phyloP scores from a whole-genome alignment of 2,888 invertebrate genomes.

The Cheilosia soror region DNA sequence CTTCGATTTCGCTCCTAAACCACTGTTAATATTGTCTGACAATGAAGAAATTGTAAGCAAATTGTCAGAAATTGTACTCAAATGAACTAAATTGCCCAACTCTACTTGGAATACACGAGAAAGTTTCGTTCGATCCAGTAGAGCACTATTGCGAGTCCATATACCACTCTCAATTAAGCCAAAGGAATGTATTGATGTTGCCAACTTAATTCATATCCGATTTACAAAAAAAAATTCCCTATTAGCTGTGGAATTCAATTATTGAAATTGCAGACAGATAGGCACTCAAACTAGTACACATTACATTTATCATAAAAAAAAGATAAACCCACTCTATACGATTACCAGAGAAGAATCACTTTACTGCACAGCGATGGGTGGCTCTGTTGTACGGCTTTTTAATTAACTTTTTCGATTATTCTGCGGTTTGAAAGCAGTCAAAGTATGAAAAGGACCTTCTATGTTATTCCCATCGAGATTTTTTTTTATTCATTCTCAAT shows the following conservation, averaged over 20 bases:
- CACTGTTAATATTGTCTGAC: too few relatives aligned
- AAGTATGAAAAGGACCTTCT: neutral
- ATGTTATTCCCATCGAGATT: slow-evolving; percentile 46
- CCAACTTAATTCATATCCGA: too few relatives aligned
- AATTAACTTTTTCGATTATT: slow-evolving; percentile 69
- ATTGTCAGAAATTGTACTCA: too few relatives aligned
- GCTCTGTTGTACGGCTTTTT: slow-evolving; percentile 41
- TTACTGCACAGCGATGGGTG: neutral
- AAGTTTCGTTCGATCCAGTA: too few relatives aligned
- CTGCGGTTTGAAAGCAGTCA: neutral
- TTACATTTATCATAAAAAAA: slow-evolving; percentile 14
- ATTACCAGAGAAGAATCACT: slow-evolving; percentile 1
- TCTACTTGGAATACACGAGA: too few relatives aligned
- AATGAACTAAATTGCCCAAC: too few relatives aligned
- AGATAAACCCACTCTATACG: neutral
- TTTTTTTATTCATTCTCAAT: slow-evolving; percentile 10
- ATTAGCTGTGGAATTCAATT: slow-evolving; percentile 12
- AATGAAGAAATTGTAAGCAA: too few relatives aligned
- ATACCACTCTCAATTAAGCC: too few relatives aligned
- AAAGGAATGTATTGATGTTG: too few relatives aligned
- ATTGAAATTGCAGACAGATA: slow-evolving; percentile 15
- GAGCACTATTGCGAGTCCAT: too few relatives aligned
- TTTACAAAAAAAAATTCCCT: neutral
- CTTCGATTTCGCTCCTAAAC: too few relatives aligned
- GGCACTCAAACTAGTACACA: neutral